Conservation (phyloP, 1,140 invertebrate species). For the Notospermus geniculatus region DNA sequence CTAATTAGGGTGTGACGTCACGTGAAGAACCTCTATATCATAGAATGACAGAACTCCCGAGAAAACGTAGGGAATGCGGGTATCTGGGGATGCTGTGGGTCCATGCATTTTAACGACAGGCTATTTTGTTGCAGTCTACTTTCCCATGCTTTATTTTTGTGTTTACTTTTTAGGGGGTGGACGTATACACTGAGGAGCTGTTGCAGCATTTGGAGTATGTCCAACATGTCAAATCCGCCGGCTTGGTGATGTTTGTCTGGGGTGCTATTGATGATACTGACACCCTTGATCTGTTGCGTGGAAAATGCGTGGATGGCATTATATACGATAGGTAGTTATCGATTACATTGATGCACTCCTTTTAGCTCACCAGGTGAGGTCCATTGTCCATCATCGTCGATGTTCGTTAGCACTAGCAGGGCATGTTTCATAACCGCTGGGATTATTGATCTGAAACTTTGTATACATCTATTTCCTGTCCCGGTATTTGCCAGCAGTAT, state of each 20-base stretch:
- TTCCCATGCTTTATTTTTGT: not conserved
- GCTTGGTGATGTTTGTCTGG: slow-evolving; percentile 91
- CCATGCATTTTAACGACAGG: too few species aligned
- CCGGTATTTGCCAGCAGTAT: not conserved
- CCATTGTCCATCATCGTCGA: not conserved
- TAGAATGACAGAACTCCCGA: too few species aligned
- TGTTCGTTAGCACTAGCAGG: not conserved
- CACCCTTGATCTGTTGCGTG: slow-evolving; percentile 82
- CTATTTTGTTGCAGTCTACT: too few species aligned
- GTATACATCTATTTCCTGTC: not conserved
- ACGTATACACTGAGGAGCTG: slow-evolving; percentile 88
- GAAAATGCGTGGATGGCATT: slow-evolving; percentile 84
- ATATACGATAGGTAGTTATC: slow-evolving; percentile 78
- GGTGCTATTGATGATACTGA: slow-evolving; percentile 88
- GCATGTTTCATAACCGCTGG: too few species aligned
- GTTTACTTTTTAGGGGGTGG: slow-evolving; percentile 68
- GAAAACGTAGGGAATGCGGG: too few species aligned
- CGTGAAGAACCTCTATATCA: too few species aligned
- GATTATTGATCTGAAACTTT: too few species aligned
- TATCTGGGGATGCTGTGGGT: too few species aligned
- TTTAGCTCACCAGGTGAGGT: not conserved
- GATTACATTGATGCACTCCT: not conserved
- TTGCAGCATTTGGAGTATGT: slow-evolving; percentile 78
- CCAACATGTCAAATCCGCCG: slow-evolving; percentile 70
- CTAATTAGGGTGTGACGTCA: too few species aligned